Conservation (phyloP, 2,113 vertebrate genomes). For the Halcyon malimbica region DNA sequence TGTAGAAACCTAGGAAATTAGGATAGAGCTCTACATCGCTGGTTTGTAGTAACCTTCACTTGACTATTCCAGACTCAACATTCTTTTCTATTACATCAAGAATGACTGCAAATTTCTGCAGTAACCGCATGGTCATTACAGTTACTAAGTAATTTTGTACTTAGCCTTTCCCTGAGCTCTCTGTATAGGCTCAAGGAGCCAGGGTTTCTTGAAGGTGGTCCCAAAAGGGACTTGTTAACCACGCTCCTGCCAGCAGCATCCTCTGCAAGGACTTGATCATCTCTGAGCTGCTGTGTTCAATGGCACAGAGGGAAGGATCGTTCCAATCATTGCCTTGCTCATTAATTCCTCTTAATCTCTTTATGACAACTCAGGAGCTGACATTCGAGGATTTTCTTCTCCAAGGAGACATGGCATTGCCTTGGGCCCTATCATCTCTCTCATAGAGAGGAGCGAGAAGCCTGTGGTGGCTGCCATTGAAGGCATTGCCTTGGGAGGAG, state of each 20-base stretch:
- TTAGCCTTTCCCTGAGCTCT: background rate
- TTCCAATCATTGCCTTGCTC: background rate
- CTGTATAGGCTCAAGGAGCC: background rate
- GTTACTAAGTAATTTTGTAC: background rate
- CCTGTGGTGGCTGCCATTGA: slow-evolving; percentile 92
- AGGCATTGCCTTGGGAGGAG: slow-evolving; percentile 88
- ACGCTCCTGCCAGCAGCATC: background rate
- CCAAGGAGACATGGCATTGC: background rate
- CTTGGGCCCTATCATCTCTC: slow-evolving; percentile 74
- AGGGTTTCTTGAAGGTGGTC: background rate
- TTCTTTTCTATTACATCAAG: background rate
- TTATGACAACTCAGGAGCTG: slow-evolving; percentile 80
- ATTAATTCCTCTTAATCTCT: background rate
- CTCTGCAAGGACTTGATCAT: background rate
- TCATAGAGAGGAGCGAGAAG: slow-evolving; percentile 83
- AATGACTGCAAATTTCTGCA: background rate
- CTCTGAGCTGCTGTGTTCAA: background rate
- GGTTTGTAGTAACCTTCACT: background rate
- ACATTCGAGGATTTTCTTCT: slow-evolving; percentile 80
- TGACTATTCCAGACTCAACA: background rate
- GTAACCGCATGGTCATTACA: background rate
- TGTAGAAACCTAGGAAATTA: background rate
- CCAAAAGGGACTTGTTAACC: background rate
- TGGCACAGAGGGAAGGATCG: background rate
- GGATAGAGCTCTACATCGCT: background rate